Conservation (phyloP, 2,113 vertebrate species). For the Pycnonotus jocosus region DNA sequence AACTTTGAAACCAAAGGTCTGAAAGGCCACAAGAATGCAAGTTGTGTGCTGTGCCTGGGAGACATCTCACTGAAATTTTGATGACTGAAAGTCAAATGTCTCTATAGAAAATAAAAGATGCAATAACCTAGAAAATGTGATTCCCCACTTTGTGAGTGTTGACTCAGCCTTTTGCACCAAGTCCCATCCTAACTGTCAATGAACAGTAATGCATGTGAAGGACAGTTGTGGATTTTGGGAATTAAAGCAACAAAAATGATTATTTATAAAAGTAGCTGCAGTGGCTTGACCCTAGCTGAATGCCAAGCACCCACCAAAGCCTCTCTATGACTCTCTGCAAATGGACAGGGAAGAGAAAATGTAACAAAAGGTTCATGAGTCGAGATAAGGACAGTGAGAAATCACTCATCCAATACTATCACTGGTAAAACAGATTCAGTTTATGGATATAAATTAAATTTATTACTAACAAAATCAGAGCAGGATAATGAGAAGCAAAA, state of each 20-base stretch:
- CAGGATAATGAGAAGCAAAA: not conserved
- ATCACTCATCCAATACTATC: not conserved
- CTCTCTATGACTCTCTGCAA: not conserved
- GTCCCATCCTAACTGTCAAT: not conserved
- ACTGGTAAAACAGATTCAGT: not conserved
- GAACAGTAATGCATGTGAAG: not conserved
- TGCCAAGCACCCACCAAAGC: not conserved
- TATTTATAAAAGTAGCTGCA: not conserved
- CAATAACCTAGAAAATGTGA: not conserved
- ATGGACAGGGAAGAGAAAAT: not conserved
- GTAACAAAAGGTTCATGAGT: not conserved
- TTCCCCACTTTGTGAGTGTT: not conserved
- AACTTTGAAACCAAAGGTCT: not conserved
- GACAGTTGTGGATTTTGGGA: not conserved
- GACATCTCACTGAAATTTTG: fast-evolving
- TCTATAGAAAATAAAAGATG: not conserved
- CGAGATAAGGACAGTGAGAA: not conserved
- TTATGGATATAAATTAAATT: not conserved
- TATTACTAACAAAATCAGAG: not conserved
- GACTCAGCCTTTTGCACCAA: not conserved
- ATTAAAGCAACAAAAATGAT: not conserved
- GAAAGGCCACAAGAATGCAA: not conserved
- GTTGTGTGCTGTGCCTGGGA: not conserved
- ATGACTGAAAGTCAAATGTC: not conserved
- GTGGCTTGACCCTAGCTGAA: not conserved